Evolutionary conservation across 2,797 vertebrate species (phyloP).

Genomic region (Pseudotriccus pelzelni): DNA sequence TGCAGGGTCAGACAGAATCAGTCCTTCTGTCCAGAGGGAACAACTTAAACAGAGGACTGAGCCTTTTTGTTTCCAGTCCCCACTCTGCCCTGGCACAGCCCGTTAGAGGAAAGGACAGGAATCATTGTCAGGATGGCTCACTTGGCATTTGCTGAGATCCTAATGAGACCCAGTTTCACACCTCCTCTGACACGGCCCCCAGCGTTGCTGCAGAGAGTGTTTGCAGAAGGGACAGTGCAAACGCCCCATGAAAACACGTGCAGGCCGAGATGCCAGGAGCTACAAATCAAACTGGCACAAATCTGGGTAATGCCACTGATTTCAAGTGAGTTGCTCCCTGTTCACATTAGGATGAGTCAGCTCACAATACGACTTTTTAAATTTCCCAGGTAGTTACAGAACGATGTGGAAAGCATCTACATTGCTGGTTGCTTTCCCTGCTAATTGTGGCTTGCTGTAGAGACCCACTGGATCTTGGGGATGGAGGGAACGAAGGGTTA

Average conservation of each 20-base stretch:
- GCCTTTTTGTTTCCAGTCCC: background rate
- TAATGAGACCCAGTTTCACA: background rate
- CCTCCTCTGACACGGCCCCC: background rate
- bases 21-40: background rate
- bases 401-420: background rate
- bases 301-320: background rate
- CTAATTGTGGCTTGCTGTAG: background rate
- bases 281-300: background rate
- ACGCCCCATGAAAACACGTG: background rate
- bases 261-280: background rate
- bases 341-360: background rate
- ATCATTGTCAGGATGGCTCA: background rate
- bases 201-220: background rate
- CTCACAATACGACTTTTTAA: background rate
- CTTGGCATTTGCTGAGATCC: background rate
- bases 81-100: background rate
- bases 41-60: background rate
- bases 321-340: background rate
- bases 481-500: background rate
- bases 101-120: background rate
- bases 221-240: background rate
- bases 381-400: background rate
- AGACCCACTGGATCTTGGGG: background rate
- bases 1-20: background rate
- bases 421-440: background rate